Base-by-base conservation (phyloP, 2,888 invertebrate genomes). In the Mantis religiosa region DNA sequence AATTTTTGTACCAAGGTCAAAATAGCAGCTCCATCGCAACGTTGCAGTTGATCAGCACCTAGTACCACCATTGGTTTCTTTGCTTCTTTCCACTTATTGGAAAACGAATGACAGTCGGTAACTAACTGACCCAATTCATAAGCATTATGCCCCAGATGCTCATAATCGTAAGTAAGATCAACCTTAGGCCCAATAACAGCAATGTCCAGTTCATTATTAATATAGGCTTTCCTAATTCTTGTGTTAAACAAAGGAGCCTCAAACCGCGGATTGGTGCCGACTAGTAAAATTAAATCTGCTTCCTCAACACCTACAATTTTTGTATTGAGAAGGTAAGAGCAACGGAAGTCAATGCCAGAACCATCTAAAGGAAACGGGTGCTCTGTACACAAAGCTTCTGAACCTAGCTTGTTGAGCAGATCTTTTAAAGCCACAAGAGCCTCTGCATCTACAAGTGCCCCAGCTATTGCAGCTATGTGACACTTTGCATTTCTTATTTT, bases 241-340 rank as follows among this genome's bases (percentile, higher is more conserved):
- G 99, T 97, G 93, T 99, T 99, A 89, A 99, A 94, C 71, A 99
- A 94, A 0, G 99, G 99, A 82, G 99, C 99, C 94, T 99, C 99
- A 93, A 97, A 98, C 87, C 99, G 96, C 0, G 98, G 98, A 94
- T 99, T 99, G 2, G 99, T 98, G 89, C 99, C 99, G 91, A 99
- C 96, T 87, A 99, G 94, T 0, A 99, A 94, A 28, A 99, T 95
- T 89, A 97, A 95, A 93, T 99, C 99, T 0, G 99, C 97, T 89
- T 99, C 97, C 93, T 99, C 99, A 41, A 99, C 95, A 95, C 96
- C 97, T 84, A 96, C 96, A 91, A 99, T 98, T 92, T 95, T 96
- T 86, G 97, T 97, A 93, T 99, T 99, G 90, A 99, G 94, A 87
- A 99, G 93, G 93, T 99, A 99, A 91, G 97, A 98, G 20, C 98